These are phyloP conservation scores for Sceliomorpha sp. DNA, from an alignment of 2,888 invertebrate species.

Conservation along the genomic window DNA sequence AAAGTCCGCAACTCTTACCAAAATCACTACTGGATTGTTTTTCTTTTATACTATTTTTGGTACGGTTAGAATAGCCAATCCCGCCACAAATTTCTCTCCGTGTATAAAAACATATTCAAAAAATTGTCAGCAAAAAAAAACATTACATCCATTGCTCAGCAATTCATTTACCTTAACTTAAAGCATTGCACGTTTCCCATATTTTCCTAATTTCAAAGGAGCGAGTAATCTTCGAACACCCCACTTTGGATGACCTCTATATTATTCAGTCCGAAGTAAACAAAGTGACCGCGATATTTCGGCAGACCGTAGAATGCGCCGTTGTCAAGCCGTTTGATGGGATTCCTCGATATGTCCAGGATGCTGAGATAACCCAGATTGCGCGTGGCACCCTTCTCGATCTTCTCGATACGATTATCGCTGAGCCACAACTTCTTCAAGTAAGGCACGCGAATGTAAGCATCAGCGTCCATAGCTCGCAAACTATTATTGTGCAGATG, in stretches of 20 bases:
- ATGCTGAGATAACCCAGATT: slow-evolving; percentile 76
- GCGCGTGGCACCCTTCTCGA: slow-evolving; percentile 79
- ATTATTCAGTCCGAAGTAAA: slow-evolving; percentile 56
- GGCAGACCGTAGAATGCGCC: slow-evolving; percentile 62
- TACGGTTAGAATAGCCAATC: too few relatives aligned
- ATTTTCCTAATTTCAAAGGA: too few relatives aligned
- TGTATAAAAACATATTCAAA: too few relatives aligned
- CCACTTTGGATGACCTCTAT: slow-evolving; percentile 57
- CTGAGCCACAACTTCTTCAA: slow-evolving; percentile 78
- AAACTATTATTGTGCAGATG: slow-evolving; percentile 58
- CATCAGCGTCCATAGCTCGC: slow-evolving; percentile 67
- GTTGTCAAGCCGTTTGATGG: slow-evolving; percentile 72
- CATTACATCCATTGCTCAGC: too few relatives aligned
- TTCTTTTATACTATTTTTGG: too few relatives aligned
- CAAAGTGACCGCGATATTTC: slow-evolving; percentile 45
- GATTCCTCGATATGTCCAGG: slow-evolving; percentile 79
- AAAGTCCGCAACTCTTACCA: too few relatives aligned
- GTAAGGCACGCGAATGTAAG: slow-evolving; percentile 77
- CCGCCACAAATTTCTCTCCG: too few relatives aligned
- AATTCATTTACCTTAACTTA: too few relatives aligned
- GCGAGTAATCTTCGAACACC: slow-evolving; percentile 60
- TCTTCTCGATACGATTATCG: slow-evolving; percentile 74
- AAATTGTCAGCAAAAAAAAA: too few relatives aligned
- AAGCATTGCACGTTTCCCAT: too few relatives aligned
- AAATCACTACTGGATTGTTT: too few relatives aligned